These are phyloP conservation scores for Sabellastarte sp. DNA, from an alignment of 2,888 invertebrate species.

Conservation along the genomic window DNA sequence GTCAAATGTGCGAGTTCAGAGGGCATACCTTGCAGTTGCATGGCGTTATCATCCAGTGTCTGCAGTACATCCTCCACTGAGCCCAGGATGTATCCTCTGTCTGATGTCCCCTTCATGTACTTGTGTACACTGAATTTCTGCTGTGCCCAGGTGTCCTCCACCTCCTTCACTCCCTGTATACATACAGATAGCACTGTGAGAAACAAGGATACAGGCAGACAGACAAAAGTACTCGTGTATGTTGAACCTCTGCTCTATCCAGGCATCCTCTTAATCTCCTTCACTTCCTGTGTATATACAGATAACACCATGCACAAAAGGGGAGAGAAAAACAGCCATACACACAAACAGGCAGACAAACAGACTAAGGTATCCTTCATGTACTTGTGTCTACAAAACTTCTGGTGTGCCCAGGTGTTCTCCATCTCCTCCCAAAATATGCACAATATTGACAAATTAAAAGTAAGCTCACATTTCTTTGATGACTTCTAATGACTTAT, in stretches of 20 bases:
- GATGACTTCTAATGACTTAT: too few species aligned
- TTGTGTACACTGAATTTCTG: conserved; percentile 60
- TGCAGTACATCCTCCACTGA: conserved; percentile 80
- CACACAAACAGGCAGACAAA: too few species aligned
- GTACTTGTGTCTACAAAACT: conserved; percentile 60
- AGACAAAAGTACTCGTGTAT: conserved; percentile 60
- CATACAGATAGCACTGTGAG: too few species aligned
- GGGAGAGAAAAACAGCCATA: too few species aligned
- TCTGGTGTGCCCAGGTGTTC: conserved; percentile 64
- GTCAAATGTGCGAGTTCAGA: too few species aligned
- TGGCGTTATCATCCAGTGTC: conserved; percentile 82
- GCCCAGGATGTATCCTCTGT: conserved; percentile 79
- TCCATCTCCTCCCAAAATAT: too few species aligned
- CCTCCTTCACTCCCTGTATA: conserved; percentile 72
- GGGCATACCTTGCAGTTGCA: conserved; percentile 64
- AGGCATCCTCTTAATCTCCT: conserved; percentile 73
- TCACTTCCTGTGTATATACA: conserved; percentile 67
- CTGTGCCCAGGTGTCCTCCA: conserved; percentile 67
- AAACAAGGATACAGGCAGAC: too few species aligned
- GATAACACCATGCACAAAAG: too few species aligned
- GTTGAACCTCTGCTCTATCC: conserved; percentile 60
- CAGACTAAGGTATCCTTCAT: too few species aligned
- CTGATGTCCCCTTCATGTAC: conserved; percentile 67
- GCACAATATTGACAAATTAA: too few species aligned
- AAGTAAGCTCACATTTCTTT: too few species aligned